These are phyloP conservation scores for Vesta saturnalis DNA, from an alignment of 2,888 invertebrate genomes.

Conservation along the genomic window DNA sequence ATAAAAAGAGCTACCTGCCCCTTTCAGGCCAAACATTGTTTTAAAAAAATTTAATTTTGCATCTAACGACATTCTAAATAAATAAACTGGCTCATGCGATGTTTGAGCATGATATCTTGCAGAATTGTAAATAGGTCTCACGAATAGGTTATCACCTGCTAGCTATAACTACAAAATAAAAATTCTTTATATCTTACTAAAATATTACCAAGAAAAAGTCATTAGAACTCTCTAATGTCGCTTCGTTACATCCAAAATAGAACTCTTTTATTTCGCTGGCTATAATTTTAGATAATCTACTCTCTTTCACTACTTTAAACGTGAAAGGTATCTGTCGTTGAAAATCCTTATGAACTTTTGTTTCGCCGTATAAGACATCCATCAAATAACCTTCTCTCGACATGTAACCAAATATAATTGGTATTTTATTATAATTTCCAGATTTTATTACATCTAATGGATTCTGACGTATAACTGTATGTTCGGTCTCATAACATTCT, in stretches of 20 bases:
- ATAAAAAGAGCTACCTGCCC: constrained; percentile 51
- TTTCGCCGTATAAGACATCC: background rate
- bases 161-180: constrained; percentile 50
- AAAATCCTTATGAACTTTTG: background rate
- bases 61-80: constrained; percentile 52
- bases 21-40: constrained; percentile 28
- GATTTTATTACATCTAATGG: constrained; percentile 51
- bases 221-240: constrained; percentile 25
- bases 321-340: background rate
- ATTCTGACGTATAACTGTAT: constrained; percentile 50
- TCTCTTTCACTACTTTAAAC: constrained; percentile 21
- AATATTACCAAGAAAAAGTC: constrained; percentile 17
- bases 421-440: constrained; percentile 55
- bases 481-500: constrained; percentile 45
- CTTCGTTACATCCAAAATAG: constrained; percentile 39
- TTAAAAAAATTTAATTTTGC: constrained; percentile 43
- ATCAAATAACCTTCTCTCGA: constrained; percentile 5
- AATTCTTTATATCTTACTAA: background rate
- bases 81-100: constrained; percentile 49
- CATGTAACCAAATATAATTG: constrained; percentile 54
- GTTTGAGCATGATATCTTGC: constrained; percentile 46
- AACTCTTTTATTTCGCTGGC: constrained; percentile 40
- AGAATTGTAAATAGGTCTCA: constrained; percentile 44
- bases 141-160: constrained; percentile 53
- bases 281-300: constrained; percentile 32